These are phyloP conservation scores for Syngnathus floridae DNA, from an alignment of 2,113 vertebrate species.

Conservation along the genomic window DNA sequence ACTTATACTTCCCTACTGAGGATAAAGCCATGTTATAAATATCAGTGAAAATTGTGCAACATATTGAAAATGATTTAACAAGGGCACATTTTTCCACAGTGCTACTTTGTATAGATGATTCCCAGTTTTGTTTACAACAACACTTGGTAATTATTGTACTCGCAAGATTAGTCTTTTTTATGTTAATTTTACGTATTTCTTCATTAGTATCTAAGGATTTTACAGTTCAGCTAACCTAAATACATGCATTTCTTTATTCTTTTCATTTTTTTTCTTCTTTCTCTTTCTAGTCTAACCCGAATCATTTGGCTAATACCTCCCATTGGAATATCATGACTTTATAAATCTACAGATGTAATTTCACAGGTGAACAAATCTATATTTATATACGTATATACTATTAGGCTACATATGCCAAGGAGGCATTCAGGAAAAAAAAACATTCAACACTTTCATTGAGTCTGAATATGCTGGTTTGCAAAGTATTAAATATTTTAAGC, in stretches of 20 bases:
- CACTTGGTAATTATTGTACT: background rate
- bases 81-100: constrained; percentile 1
- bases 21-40: constrained; percentile 18
- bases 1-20: constrained; percentile 14
- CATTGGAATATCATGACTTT: background rate
- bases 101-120: background rate
- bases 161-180: no score
- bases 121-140: background rate
- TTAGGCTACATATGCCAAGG: background rate
- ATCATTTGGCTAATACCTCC: no score
- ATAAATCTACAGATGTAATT: background rate
- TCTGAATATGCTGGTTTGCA: no score
- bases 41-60: constrained; percentile 14
- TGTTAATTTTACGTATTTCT: no score
- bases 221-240: no score
- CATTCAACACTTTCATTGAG: no score
- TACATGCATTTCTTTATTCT: no score
- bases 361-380: background rate
- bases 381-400: background rate
- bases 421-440: background rate
- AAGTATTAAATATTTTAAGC: no score
- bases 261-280: no score
- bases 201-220: no score
- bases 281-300: no score
- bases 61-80: constrained; percentile 21